phyloP scores from a whole-genome alignment of 2,113 vertebrate genomes.

The Ploceus nigricollis region DNA sequence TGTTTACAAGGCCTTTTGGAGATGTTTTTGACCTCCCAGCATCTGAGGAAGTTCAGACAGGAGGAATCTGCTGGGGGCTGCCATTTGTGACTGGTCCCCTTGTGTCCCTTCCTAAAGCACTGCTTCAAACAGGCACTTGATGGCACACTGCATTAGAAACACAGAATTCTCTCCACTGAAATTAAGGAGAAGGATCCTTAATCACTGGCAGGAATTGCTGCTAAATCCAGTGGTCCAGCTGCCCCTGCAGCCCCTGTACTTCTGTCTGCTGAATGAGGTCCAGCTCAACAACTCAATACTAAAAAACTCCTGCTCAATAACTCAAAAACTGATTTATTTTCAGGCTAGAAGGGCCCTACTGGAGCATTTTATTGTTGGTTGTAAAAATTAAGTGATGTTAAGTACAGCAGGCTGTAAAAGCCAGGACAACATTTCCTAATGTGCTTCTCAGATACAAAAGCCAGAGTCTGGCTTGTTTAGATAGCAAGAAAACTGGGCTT shows the following conservation, averaged over 20 bases:
- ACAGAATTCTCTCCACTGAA: neutral
- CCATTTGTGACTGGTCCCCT: neutral
- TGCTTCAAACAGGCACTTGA: neutral
- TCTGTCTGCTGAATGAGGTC: neutral
- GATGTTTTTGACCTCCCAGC: neutral
- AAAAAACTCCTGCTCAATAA: neutral
- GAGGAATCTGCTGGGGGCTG: neutral
- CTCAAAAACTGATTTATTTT: neutral
- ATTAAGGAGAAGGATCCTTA: neutral
- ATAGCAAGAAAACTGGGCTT: neutral
- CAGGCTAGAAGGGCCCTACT: neutral
- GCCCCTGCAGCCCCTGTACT: neutral
- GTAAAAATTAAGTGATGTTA: slow-evolving; percentile 34
- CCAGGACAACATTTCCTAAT: neutral
- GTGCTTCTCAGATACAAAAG: neutral
- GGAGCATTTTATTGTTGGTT: neutral
- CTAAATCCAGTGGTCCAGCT: neutral
- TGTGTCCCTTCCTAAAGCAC: neutral
- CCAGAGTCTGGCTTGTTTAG: neutral
- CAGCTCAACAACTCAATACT: neutral
- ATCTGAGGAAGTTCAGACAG: neutral
- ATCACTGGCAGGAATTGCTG: neutral
- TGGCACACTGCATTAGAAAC: neutral
- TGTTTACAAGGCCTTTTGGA: neutral
- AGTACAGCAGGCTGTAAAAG: slow-evolving; percentile 10